Evolutionary conservation across 2,888 invertebrate species (phyloP), one percentile per base, ranked within the genome.

Genomic region (Drosophila cognata): DNA sequence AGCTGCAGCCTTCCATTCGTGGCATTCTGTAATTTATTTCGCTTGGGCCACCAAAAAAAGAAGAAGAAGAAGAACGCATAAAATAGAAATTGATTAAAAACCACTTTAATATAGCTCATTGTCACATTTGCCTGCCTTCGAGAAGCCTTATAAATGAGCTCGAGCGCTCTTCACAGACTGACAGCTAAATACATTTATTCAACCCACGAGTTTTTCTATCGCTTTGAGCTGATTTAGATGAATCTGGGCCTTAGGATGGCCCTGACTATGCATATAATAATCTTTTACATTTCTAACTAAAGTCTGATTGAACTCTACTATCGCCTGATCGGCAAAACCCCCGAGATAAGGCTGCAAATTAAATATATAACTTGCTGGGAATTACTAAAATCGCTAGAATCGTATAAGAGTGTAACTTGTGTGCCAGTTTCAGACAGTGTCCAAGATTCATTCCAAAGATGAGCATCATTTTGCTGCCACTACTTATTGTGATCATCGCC

Each of bases 41-140:
- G 70, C 69, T 67, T 66, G 48, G 48, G 53, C 70, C 51, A 55
- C 66, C 55, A 28, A 43, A 46, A 55, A n/a, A 28, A 25, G 13
- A 28, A 35, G 57, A 57, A 63, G 69, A 63, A 25, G 18, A 35
- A 11, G 25, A 16, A 28, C 21, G 35, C 64, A 53, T 52, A 61
- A 77, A 64, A 77, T 65, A 53, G 73, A 77, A 79, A 88, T 85
- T 88, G 70, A 85, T 88, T 86, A 85, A 88, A 88, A 85, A 82
- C 71, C 88, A 84, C 84, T 86, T 88, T 88, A 80, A 77, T 80
- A 77, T 57, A 71, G 77, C 72, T 81, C 77, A 81, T 83, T 82
- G 84, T 83, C 82, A 75, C 79, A 71, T 74, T 76, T 56, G 67
- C 74, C 55, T 63, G 66, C 13, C 66, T 29, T 51, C 51, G 3